A percentile compares a stretch with the other conserved stretches of the same genome.
Evolutionary conservation across 2,888 invertebrate genomes (phyloP).

Genomic region (Troides aeacus): DNA sequence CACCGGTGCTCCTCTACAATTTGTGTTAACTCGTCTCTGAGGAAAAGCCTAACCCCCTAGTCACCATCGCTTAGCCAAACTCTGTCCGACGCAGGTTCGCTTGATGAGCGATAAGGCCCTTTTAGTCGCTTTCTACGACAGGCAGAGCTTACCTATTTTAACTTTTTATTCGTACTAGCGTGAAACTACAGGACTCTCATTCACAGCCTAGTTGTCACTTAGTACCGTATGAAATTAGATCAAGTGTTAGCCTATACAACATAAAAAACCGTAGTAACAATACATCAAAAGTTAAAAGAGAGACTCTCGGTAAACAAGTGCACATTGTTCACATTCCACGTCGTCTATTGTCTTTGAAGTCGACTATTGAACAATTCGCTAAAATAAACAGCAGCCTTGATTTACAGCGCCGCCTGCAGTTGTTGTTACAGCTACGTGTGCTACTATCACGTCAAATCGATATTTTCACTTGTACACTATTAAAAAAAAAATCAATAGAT

Average conservation of each 20-base stretch:
- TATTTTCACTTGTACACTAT: neutral
- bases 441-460: neutral
- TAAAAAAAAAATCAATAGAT: neutral
- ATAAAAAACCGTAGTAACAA: neutral
- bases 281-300: slow-evolving; percentile 11
- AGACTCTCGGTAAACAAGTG: slow-evolving; percentile 3
- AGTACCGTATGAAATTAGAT: neutral
- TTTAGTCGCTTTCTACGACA: no score
- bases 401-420: slow-evolving; percentile 10
- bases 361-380: slow-evolving; percentile 1
- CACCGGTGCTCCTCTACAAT: no score
- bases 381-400: slow-evolving; percentile 8
- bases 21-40: no score
- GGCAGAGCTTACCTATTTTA: no score
- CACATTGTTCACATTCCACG: slow-evolving; percentile 7
- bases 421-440: neutral
- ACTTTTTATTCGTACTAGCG: no score
- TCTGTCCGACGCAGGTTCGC: no score
- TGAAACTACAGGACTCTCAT: no score
- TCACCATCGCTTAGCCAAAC: no score
- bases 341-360: slow-evolving; percentile 22
- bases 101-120: no score
- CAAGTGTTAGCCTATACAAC: neutral
- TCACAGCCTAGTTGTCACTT: no score
- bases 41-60: no score